Conservation (phyloP, 1,140 invertebrate species). For the Macrobrachium nipponense region DNA sequence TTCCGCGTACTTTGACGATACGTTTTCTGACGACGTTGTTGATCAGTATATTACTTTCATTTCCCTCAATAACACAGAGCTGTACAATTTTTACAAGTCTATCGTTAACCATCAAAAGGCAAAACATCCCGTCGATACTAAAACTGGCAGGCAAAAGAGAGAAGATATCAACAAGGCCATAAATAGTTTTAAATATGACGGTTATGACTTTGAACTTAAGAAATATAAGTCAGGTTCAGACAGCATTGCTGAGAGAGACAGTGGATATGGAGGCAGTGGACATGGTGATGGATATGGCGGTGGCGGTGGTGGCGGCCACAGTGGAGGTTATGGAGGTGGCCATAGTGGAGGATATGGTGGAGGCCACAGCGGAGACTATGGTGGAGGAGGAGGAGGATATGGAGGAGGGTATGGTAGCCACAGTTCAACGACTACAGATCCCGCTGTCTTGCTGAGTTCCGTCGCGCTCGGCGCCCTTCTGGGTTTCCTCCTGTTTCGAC, state of each 20-base stretch:
- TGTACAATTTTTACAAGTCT: constrained; percentile 45
- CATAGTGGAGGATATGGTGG: neutral
- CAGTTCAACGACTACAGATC: constrained; percentile 30
- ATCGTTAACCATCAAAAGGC: constrained; percentile 16
- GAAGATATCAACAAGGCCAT: constrained; percentile 18
- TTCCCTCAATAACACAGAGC: constrained; percentile 45
- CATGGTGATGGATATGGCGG: neutral
- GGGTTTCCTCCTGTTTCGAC: constrained; percentile 40
- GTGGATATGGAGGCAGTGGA: constrained; percentile 2
- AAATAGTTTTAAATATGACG: constrained; percentile 29
- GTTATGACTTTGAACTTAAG: constrained; percentile 33
- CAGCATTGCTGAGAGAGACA: neutral
- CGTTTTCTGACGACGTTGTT: constrained; percentile 31
- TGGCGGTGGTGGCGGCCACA: neutral
- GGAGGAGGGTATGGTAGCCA: neutral
- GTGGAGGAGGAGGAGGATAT: neutral
- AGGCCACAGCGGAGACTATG: neutral
- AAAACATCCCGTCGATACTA: neutral
- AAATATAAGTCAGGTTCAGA: neutral
- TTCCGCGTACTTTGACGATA: constrained; percentile 46
- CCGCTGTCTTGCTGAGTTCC: constrained; percentile 39
- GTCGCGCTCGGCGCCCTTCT: constrained; percentile 37
- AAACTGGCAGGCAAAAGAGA: constrained; percentile 31
- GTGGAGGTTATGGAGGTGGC: constrained; percentile 14
- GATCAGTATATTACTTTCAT: constrained; percentile 44